Conservation (phyloP, 2,113 vertebrate genomes). For the Lophotis ruficrista region DNA sequence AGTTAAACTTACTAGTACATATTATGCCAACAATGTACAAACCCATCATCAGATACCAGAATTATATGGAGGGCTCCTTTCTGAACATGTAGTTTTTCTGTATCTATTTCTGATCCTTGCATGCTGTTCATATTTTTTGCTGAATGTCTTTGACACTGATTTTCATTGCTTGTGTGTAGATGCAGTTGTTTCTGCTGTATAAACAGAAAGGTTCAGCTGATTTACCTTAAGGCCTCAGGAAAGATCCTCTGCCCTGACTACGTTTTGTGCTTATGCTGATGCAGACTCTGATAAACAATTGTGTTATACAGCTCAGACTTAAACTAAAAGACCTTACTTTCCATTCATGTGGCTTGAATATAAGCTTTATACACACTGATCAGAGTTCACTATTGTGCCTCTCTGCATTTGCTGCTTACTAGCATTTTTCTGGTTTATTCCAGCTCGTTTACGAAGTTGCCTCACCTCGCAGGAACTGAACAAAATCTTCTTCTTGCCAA, state of each 20-base stretch:
- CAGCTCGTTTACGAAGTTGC: constrained; percentile 89
- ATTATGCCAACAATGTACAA: not conserved
- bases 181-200: not conserved
- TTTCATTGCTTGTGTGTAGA: not conserved
- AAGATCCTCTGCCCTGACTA: not conserved
- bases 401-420: not conserved
- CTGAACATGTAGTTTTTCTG: not conserved
- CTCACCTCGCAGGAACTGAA: constrained; percentile 92
- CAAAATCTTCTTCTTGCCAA: constrained; percentile 89
- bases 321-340: not conserved
- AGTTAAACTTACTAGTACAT: not conserved
- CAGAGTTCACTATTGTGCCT: not conserved
- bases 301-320: not conserved
- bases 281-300: not conserved
- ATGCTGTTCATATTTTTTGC: not conserved
- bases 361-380: not conserved
- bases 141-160: not conserved
- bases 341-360: not conserved
- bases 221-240: not conserved
- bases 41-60: not conserved
- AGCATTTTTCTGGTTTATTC: constrained; percentile 14
- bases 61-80: not conserved
- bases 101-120: not conserved
- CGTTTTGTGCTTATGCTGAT: not conserved
- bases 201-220: not conserved